These are phyloP conservation scores for Pogonomyrmex barbatus DNA, from an alignment of 1,140 invertebrate species.

Conservation along the genomic window DNA sequence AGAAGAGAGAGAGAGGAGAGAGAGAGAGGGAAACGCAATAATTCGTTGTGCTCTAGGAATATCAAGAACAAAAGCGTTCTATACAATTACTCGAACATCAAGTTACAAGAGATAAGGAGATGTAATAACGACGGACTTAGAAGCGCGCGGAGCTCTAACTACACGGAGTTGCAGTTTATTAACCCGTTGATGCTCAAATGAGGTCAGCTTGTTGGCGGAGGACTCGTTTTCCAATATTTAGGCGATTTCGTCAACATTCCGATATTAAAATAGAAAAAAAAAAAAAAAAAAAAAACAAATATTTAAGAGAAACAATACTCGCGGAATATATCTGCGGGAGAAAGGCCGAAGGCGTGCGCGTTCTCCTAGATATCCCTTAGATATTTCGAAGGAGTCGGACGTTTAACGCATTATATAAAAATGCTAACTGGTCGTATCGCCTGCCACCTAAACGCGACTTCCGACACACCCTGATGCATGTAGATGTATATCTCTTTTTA, in stretches of 20 bases:
- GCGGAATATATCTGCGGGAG: neutral
- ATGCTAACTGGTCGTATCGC: conserved; percentile 17
- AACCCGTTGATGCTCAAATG: conserved; percentile 16
- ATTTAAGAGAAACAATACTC: neutral
- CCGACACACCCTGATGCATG: conserved; percentile 42
- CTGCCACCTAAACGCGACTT: conserved; percentile 49
- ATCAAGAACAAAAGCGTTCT: conserved; percentile 49
- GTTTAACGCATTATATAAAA: neutral
- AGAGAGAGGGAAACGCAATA: conserved; percentile 47
- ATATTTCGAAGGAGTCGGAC: conserved; percentile 8
- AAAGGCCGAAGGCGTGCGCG: neutral
- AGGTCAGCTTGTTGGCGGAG: conserved; percentile 11
- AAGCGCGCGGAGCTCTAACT: conserved; percentile 19
- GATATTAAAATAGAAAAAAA: neutral
- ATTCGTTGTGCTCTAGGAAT: conserved; percentile 50
- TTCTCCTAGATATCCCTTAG: too few relatives aligned
- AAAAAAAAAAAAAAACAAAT: too few relatives aligned
- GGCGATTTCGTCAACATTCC: neutral
- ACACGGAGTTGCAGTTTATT: conserved; percentile 35
- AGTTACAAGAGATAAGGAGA: conserved; percentile 50
- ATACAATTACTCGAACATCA: conserved; percentile 41
- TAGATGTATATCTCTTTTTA: conserved; percentile 60
- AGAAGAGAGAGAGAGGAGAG: neutral
- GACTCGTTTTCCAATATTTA: conserved; percentile 1
- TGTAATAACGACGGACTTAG: conserved; percentile 51